Percentiles rank a stretch among this genome's conserved stretches.
phyloP scores from a whole-genome alignment of 2,888 invertebrate species.

The Auanema sp. region DNA sequence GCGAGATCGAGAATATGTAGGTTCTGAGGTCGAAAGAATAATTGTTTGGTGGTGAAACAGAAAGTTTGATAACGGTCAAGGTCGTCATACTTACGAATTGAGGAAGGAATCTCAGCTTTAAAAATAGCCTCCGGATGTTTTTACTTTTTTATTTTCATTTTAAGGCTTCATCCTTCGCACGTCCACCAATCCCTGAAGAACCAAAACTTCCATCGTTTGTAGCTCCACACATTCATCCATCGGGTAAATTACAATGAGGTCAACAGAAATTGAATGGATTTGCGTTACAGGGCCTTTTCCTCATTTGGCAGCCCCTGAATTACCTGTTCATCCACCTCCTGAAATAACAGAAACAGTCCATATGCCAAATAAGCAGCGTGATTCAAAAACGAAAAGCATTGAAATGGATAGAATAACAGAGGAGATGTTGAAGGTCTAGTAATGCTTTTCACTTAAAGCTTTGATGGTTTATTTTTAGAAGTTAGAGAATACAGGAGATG shows the following conservation, averaged over 20 bases:
- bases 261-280: not conserved
- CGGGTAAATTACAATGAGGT: not conserved
- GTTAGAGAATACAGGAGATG: not conserved
- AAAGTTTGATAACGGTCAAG: too few relatives aligned
- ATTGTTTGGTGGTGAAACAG: too few relatives aligned
- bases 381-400: not conserved
- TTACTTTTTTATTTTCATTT: not conserved
- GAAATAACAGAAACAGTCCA: not conserved
- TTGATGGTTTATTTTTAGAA: too few relatives aligned
- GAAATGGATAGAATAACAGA: not conserved
- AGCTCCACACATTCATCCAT: not conserved
- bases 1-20: too few relatives aligned
- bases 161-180: not conserved
- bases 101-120: not conserved
- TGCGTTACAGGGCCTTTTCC: constrained; percentile 19
- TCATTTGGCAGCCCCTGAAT: constrained; percentile 23
- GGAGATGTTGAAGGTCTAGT: not conserved
- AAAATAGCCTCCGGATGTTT: not conserved
- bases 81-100: too few relatives aligned
- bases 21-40: too few relatives aligned
- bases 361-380: not conserved
- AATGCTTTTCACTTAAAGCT: too few relatives aligned
- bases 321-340: constrained; percentile 22
- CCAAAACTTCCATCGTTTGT: not conserved
- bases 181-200: not conserved